These are phyloP conservation scores for Drosophila ironensis DNA, from an alignment of 1,140 invertebrate genomes.

Conservation along the genomic window DNA sequence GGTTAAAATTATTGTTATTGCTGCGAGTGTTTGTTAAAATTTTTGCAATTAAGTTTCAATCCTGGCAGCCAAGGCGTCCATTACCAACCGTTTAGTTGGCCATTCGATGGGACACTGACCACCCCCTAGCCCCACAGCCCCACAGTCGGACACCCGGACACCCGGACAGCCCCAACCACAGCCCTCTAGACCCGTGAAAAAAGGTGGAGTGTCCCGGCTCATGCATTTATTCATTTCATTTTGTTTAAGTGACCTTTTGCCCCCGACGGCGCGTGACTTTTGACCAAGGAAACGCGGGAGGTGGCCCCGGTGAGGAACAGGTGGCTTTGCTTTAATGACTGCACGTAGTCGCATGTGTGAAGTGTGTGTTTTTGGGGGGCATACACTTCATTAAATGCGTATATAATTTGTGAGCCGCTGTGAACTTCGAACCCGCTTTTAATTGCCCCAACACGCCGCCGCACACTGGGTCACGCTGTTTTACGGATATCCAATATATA, in stretches of 20 bases:
- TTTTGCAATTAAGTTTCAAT: constrained; percentile 69
- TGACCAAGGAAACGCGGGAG: neutral
- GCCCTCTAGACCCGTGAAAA: neutral
- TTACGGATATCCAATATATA: too few relatives aligned
- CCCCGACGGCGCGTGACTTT: constrained; percentile 48
- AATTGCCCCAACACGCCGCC: constrained; percentile 36
- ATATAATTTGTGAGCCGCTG: constrained; percentile 57
- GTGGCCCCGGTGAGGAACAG: neutral
- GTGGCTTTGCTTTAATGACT: constrained; percentile 47
- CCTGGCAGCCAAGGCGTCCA: constrained; percentile 48
- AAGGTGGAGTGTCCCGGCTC: constrained; percentile 6
- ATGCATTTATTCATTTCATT: constrained; percentile 58
- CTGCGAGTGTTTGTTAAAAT: constrained; percentile 67
- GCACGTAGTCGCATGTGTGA: constrained; percentile 66
- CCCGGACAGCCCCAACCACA: too few relatives aligned
- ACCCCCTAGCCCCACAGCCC: neutral
- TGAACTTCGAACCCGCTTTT: constrained; percentile 58
- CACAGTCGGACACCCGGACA: too few relatives aligned
- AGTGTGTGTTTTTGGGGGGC: constrained; percentile 28
- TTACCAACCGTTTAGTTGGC: constrained; percentile 58
- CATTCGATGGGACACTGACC: constrained; percentile 13
- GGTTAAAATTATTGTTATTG: constrained; percentile 71
- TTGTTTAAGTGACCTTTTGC: constrained; percentile 61
- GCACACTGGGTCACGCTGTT: neutral
- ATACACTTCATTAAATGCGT: constrained; percentile 70